A percentile compares a stretch with the other conserved stretches of the same genome.
Conservation (phyloP, 1,140 invertebrate species). For the Drosophila kanapiae region DNA sequence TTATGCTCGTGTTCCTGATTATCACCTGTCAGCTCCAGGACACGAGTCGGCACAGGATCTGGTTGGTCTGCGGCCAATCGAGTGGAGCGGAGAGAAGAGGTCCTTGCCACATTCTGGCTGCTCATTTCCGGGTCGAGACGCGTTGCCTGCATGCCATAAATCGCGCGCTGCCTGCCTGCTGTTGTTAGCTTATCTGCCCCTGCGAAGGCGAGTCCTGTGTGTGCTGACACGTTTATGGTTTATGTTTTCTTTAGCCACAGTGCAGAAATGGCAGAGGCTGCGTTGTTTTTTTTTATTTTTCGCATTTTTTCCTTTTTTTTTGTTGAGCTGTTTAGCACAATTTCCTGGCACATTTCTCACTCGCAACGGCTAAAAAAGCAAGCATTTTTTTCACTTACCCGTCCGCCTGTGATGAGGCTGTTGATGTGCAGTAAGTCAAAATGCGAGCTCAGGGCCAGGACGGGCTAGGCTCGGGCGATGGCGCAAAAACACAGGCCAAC, state of each 20-base stretch:
- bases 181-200: slow-evolving; percentile 62
- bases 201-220: slow-evolving; percentile 5
- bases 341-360: slow-evolving; percentile 77
- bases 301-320: slow-evolving; percentile 39
- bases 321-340: slow-evolving; percentile 69
- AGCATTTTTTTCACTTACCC: slow-evolving; percentile 76
- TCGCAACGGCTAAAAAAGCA: slow-evolving; percentile 38
- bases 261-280: slow-evolving; percentile 27
- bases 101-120: slow-evolving; percentile 47
- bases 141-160: slow-evolving; percentile 73
- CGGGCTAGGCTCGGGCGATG: background rate
- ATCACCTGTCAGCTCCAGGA: slow-evolving; percentile 70
- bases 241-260: slow-evolving; percentile 59
- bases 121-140: slow-evolving; percentile 72
- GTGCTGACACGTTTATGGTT: slow-evolving; percentile 56
- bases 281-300: slow-evolving; percentile 27
- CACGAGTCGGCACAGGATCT: slow-evolving; percentile 8
- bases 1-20: slow-evolving; percentile 50
- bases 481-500: slow-evolving; percentile 44
- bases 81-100: background rate
- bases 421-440: slow-evolving; percentile 77
- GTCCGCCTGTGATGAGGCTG: slow-evolving; percentile 57
- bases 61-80: slow-evolving; percentile 41
- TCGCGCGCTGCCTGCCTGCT: slow-evolving; percentile 52
- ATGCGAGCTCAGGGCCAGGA: slow-evolving; percentile 36